Evolutionary conservation across 1,140 invertebrate genomes (phyloP).

Genomic region (Zaprionus lachaisei): DNA sequence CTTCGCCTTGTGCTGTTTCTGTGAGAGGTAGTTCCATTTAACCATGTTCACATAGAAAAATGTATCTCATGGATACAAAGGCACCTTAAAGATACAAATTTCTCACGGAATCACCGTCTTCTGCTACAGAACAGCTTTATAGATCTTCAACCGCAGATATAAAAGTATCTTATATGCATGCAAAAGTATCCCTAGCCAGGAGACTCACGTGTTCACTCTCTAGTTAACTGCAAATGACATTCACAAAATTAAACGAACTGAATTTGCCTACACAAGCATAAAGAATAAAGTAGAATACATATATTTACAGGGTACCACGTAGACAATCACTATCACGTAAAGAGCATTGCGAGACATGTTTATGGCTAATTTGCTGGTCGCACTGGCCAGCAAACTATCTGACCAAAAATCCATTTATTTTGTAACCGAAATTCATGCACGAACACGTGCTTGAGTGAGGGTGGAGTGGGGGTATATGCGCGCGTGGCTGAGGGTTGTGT

Average conservation of each 20-base stretch:
- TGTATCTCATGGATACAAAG: not conserved
- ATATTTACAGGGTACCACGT: not conserved
- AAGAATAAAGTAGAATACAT: not conserved
- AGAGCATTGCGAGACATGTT: conserved; percentile 32
- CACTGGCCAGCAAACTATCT: conserved; percentile 21
- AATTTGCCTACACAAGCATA: too few relatives aligned
- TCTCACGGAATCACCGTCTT: not conserved
- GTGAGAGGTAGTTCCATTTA: not conserved
- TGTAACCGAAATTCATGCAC: conserved; percentile 64
- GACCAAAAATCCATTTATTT: conserved; percentile 50
- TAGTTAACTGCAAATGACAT: not conserved
- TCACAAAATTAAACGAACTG: not conserved
- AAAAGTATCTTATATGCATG: too few relatives aligned
- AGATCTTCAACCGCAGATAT: too few relatives aligned
- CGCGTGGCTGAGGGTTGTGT: not conserved
- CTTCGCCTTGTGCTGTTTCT: not conserved
- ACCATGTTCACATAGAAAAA: not conserved
- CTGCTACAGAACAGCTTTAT: not conserved
- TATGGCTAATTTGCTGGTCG: conserved; percentile 50
- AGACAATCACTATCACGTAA: not conserved
- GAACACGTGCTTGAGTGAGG: conserved; percentile 59
- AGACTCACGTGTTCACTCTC: not conserved
- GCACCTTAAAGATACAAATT: not conserved
- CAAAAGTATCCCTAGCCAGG: not conserved
- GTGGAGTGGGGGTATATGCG: not conserved